Evolutionary conservation across 2,888 invertebrate species (phyloP), one percentile per base, ranked within the genome.

Genomic region (Erebia palarica): DNA sequence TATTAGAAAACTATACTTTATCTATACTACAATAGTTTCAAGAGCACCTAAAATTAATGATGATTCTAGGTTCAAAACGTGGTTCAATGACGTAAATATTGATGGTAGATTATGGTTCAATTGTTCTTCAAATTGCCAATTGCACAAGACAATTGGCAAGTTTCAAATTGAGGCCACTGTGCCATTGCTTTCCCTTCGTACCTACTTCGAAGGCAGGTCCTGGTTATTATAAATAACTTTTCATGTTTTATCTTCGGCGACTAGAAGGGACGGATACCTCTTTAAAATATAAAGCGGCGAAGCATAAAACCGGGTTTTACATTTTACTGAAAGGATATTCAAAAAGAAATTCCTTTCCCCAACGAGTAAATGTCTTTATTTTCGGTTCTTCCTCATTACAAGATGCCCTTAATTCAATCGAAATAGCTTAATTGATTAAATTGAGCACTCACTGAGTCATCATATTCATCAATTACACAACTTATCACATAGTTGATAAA

Each of bases 121-220:
- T 63, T 63, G 63, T 63, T 63, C 21, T 49, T 21, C 47, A 61
- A 61, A n/a, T 63, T 63, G 49, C 14, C 13, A 47, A 47, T 63
- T 16, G 60, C 63, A 18, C 21, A 49, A 49, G 13, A 21, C 21
- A 21, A 49, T 63, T 49, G 49, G 63, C 21, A 49, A 49, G 49
- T 47, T 44, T 47, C 10, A 27, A 63, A 63, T 63, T 27, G 42
- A 57, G 57, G 57, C 55, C 21, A 55, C 18, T 42, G 8, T 55
- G 44, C n/a, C 49, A 21, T 49, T 63, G 49, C 57, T 58, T 58
- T 58, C 21, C 11, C 14, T 21, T 13, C 21, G 57, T 58, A 27
- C 13, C 27, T 58, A 27, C 13, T 1, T 21, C 11, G 21, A 14
- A 58, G 18, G 14, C 27, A 27, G 27, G 13, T 58, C 13, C 21